A percentile compares a stretch with the other conserved stretches of the same genome.
Evolutionary conservation across 2,888 invertebrate genomes (phyloP).

Genomic region (Ochropleura leucogaster): DNA sequence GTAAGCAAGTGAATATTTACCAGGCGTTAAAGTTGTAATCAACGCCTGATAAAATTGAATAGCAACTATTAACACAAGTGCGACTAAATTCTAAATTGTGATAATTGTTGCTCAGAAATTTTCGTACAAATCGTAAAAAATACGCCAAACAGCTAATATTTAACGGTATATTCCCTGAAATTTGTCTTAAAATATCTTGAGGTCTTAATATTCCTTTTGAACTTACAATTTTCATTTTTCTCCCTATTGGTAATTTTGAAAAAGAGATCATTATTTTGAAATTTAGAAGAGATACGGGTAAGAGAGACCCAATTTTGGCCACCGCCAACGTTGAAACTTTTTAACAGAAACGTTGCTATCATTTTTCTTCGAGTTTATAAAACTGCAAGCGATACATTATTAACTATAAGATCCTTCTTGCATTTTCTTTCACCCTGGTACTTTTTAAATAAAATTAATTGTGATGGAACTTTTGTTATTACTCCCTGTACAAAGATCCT

Average conservation of each 20-base stretch:
- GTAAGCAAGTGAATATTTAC: neutral
- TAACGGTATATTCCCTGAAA: neutral
- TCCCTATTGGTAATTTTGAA: neutral
- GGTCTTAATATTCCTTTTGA: neutral
- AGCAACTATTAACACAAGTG: constrained; percentile 37
- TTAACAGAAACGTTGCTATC: constrained; percentile 32
- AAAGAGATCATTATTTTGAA: constrained; percentile 2
- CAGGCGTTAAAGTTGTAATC: neutral
- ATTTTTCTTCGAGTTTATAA: constrained; percentile 14
- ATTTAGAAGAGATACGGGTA: constrained; percentile 7
- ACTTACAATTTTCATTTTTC: neutral
- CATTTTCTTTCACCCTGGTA: constrained; percentile 14
- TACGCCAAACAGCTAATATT: neutral
- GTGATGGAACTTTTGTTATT: constrained; percentile 1
- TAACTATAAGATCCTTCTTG: constrained; percentile 24
- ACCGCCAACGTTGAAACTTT: constrained; percentile 43
- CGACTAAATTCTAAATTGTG: neutral
- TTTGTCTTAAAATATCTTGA: neutral
- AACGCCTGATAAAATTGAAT: constrained; percentile 44
- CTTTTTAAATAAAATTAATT: neutral
- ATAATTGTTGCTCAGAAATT: constrained; percentile 32
- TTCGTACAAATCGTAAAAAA: neutral
- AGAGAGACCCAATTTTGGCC: constrained; percentile 27
- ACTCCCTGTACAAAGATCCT: neutral
- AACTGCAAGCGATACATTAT: constrained; percentile 6